phyloP scores from a whole-genome alignment of 2,888 invertebrate species.

The Rhopalosiphum nymphaeae region DNA sequence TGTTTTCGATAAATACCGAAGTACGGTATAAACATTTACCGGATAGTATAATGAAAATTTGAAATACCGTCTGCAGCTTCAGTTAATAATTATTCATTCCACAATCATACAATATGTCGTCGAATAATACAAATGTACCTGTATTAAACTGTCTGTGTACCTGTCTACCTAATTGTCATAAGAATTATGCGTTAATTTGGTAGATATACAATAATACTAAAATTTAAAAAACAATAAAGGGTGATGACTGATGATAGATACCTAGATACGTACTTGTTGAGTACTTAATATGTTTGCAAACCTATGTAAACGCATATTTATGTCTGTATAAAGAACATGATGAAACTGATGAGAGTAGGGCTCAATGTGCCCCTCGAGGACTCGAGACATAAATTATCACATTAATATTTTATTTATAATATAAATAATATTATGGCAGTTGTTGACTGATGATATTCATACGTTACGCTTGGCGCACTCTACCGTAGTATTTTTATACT shows the following conservation, averaged over 20 bases:
- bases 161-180: background rate
- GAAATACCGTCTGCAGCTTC: too few species aligned
- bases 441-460: background rate
- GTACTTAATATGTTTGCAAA: background rate
- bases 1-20: too few species aligned
- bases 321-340: background rate
- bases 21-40: background rate
- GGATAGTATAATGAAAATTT: too few species aligned
- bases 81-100: background rate
- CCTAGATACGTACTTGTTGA: background rate
- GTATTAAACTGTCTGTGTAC: background rate
- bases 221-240: background rate
- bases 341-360: background rate
- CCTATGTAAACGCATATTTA: background rate
- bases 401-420: background rate
- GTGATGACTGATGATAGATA: background rate
- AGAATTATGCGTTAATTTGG: background rate
- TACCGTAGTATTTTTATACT: background rate
- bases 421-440: background rate
- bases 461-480: background rate
- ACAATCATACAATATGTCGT: background rate
- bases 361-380: background rate
- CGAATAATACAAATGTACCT: background rate
- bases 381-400: background rate
- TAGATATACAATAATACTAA: background rate